A percentile compares a stretch with the other conserved stretches of the same genome.
phyloP scores from a whole-genome alignment of 2,888 invertebrate genomes.

The Oxyscelio sp. region DNA sequence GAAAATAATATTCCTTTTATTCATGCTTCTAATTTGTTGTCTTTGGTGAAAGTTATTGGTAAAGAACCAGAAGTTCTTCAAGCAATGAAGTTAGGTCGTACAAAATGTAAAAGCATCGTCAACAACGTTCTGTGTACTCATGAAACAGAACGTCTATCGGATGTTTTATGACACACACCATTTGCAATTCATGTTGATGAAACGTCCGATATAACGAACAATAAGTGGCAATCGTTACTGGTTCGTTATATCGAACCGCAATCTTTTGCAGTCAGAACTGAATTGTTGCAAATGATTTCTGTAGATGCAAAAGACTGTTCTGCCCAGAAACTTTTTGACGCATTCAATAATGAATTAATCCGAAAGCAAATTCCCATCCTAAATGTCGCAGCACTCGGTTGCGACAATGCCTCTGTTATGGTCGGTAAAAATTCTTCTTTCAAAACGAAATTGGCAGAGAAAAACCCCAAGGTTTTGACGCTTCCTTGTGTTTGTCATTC shows the following conservation, averaged over 20 bases:
- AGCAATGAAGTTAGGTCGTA: background rate
- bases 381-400: background rate
- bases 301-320: background rate
- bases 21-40: background rate
- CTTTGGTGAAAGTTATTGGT: background rate
- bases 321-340: background rate
- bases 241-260: conserved; percentile 13
- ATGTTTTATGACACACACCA: background rate
- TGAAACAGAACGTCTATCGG: background rate
- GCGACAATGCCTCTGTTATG: background rate
- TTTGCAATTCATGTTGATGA: background rate
- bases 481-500: conserved; percentile 2
- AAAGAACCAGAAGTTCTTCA: background rate
- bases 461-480: background rate
- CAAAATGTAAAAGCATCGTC: background rate
- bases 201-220: conserved; percentile 9
- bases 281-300: background rate
- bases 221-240: conserved; percentile 8
- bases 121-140: background rate
- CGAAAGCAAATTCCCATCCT: background rate
- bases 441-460: background rate
- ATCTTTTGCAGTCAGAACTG: background rate
- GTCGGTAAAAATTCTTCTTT: background rate
- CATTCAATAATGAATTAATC: background rate
- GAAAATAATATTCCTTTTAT: background rate